Evolutionary conservation across 2,888 invertebrate species (phyloP), one percentile per base, ranked within the genome.

Genomic region (Gandaritis pyraliata): DNA sequence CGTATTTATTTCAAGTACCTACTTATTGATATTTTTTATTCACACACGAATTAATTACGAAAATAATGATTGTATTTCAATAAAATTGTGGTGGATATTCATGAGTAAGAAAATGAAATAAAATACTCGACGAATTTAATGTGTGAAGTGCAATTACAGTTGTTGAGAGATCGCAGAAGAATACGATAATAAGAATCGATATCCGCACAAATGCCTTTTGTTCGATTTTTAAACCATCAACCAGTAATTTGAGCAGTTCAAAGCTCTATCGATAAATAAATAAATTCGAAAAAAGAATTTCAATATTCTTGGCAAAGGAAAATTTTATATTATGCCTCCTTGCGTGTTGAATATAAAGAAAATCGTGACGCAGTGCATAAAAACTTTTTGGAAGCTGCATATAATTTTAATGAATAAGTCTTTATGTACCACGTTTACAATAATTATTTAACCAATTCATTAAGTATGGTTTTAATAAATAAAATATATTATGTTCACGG

Each of bases 121-220:
- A 56, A 68, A 68, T 62, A 57, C 23, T 23, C 5, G 23, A 51
- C 50, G 63, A 63, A 52, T 39, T 16, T 46, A 43, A 61, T 55
- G 64, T 69, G 65, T 65, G 51, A 61, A 61, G 49, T 51, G 50
- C 62, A 67, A 64, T 58, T 46, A 65, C 65, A 58, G 64, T 65
- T 64, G 50, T 57, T 51, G 63, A 65, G 63, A 65, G 68, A 67
- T 70, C 65, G 15, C 52, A 58, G 38, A 61, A 52, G 13, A 57
- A 58, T 50, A 16, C 54, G 41, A 65, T 58, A 64, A 50, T 64
- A 66, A 70, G 71, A 69, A 66, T 70, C 69, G 63, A 77, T 75
- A 72, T 74, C 67, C 72, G 72, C 70, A 75, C 76, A 79, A 76
- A 72, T 73, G 68, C 74, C 82, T 76, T 85, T 88, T 87, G 85